Conservation (phyloP, 2,113 vertebrate genomes). For the Papio anubis region DNA sequence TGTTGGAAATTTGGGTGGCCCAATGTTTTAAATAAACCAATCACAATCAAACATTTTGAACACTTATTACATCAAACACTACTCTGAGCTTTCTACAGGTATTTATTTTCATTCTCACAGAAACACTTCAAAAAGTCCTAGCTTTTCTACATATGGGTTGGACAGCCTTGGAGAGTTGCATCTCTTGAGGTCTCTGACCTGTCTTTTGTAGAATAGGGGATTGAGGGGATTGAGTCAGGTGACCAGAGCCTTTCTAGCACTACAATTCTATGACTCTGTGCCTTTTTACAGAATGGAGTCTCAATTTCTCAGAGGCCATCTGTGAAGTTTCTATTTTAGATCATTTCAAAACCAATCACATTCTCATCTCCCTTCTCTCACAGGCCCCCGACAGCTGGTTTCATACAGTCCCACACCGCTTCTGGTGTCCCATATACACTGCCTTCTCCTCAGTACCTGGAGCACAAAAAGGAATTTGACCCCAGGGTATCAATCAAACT, state of each 20-base stretch:
- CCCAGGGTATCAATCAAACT: neutral
- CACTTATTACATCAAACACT: neutral
- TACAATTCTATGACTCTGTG: no score
- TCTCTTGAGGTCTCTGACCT: no score
- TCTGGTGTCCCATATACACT: slow-evolving; percentile 83
- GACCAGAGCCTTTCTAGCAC: no score
- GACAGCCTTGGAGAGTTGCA: no score
- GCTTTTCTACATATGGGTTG: no score
- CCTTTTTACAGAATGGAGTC: no score
- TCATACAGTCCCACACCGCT: slow-evolving; percentile 92
- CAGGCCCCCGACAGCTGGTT: slow-evolving; percentile 82
- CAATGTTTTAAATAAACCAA: neutral
- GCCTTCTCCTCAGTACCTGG: slow-evolving; percentile 93
- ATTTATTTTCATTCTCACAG: neutral
- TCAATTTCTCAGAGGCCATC: no score
- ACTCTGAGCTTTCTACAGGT: neutral
- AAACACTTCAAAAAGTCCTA: neutral
- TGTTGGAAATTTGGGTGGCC: neutral
- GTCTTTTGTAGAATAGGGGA: no score
- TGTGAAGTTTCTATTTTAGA: slow-evolving; percentile 80
- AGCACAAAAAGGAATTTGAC: neutral
- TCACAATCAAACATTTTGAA: neutral
- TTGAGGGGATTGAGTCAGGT: no score
- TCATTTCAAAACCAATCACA: slow-evolving; percentile 89
- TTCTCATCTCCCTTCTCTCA: slow-evolving; percentile 95